A percentile compares a stretch with the other conserved stretches of the same genome.
These are phyloP conservation scores for Caenorhabditis auriculariae DNA, from an alignment of 2,888 invertebrate genomes.

Conservation along the genomic window DNA sequence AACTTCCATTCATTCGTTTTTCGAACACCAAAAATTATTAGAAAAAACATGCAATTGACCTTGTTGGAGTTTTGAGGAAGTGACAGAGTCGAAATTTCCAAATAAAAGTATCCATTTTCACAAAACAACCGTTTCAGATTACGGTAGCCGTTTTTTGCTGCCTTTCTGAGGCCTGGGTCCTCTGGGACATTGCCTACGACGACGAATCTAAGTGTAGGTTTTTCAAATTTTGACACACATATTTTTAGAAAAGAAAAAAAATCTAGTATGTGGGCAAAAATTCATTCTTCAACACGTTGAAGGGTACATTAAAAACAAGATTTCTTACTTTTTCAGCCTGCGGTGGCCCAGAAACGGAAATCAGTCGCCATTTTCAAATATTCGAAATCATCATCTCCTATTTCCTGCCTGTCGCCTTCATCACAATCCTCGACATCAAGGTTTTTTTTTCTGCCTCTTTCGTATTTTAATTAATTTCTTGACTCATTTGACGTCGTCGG, in stretches of 20 bases:
- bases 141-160: constrained; percentile 44
- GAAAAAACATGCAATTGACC: too few relatives aligned
- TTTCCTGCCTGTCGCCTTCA: constrained; percentile 53
- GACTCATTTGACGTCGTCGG: too few relatives aligned
- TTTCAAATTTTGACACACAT: background rate
- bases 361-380: constrained; percentile 46
- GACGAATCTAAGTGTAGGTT: constrained; percentile 13
- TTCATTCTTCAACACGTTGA: too few relatives aligned
- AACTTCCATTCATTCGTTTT: too few relatives aligned
- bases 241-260: too few relatives aligned
- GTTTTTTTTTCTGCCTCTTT: constrained; percentile 12
- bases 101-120: too few relatives aligned
- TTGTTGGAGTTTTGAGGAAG: too few relatives aligned
- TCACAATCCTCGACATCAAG: constrained; percentile 53
- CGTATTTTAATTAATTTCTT: constrained; percentile 3
- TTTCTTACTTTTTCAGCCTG: constrained; percentile 28
- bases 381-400: constrained; percentile 55
- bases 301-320: too few relatives aligned
- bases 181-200: constrained; percentile 41
- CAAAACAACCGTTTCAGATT: constrained; percentile 29
- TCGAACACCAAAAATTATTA: too few relatives aligned
- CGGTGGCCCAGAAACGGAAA: constrained; percentile 17
- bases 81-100: too few relatives aligned
- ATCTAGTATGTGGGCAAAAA: too few relatives aligned
- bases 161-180: constrained; percentile 50